Percentiles rank a stretch among this genome's conserved stretches.
Evolutionary conservation across 2,888 invertebrate species (phyloP).

Genomic region (Balanococcus diminutus): DNA sequence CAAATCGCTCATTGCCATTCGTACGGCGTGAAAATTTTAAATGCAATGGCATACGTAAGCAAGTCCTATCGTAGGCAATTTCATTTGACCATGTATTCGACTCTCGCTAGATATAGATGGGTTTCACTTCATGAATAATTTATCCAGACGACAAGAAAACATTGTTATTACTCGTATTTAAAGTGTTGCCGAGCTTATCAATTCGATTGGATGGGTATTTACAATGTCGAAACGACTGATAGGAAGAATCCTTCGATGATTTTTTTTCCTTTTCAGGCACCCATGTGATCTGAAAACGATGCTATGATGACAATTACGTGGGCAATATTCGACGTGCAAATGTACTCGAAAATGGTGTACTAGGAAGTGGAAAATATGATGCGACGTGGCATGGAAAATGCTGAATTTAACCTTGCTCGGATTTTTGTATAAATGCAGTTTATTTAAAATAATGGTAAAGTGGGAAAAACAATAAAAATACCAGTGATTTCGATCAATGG

Average conservation of each 20-base stretch:
- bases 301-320: neutral
- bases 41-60: neutral
- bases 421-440: too few relatives aligned
- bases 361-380: too few relatives aligned
- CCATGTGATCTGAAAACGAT: neutral
- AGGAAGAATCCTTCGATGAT: neutral
- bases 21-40: slow-evolving; percentile 21
- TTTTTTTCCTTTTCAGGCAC: neutral
- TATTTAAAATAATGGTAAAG: too few relatives aligned
- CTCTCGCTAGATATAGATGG: neutral
- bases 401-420: too few relatives aligned
- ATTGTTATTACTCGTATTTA: slow-evolving; percentile 41
- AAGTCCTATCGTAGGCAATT: slow-evolving; percentile 8
- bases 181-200: slow-evolving; percentile 28
- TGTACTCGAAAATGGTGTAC: neutral
- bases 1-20: slow-evolving; percentile 16
- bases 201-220: slow-evolving; percentile 33
- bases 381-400: too few relatives aligned
- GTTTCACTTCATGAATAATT: slow-evolving; percentile 34
- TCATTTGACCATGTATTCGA: slow-evolving; percentile 26
- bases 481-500: too few relatives aligned
- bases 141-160: slow-evolving; percentile 34
- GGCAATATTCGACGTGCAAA: slow-evolving; percentile 3
- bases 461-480: too few relatives aligned
- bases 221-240: neutral